Evolutionary conservation across 1,140 invertebrate species (phyloP).

Genomic region (Kradibia gibbosae): DNA sequence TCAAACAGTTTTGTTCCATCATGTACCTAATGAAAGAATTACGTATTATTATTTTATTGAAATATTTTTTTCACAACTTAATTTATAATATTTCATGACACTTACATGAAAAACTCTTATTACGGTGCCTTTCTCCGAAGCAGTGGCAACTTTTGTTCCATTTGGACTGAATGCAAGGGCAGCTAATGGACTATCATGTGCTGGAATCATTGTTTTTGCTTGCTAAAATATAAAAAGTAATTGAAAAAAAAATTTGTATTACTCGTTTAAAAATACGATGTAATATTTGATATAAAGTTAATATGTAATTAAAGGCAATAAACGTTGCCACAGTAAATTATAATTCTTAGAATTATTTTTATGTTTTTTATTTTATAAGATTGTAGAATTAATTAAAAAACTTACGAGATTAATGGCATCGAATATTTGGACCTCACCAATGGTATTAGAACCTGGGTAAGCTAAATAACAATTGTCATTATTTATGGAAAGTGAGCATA

Average conservation of each 20-base stretch:
- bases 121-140: conserved; percentile 97
- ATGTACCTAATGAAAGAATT: conserved; percentile 75
- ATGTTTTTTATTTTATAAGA: too few species aligned
- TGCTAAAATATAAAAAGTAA: conserved; percentile 76
- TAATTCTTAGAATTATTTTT: background rate
- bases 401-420: conserved; percentile 94
- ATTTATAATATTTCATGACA: conserved; percentile 26
- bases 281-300: background rate
- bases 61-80: conserved; percentile 21
- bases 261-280: background rate
- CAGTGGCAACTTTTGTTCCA: conserved; percentile 93
- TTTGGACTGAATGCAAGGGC: conserved; percentile 93
- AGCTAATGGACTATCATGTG: conserved; percentile 96
- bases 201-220: conserved; percentile 96
- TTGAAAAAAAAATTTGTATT: background rate
- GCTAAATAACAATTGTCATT: conserved; percentile 95
- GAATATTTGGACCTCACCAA: conserved; percentile 98
- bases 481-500: conserved; percentile 92
- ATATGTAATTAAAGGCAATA: background rate
- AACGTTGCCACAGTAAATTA: background rate
- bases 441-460: conserved; percentile 94
- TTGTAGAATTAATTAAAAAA: conserved; percentile 54
- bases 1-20: conserved; percentile 94
- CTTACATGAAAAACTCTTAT: conserved; percentile 90
- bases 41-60: background rate